phyloP scores from a whole-genome alignment of 2,113 vertebrate species.

The Erythrolamprus reginae region DNA sequence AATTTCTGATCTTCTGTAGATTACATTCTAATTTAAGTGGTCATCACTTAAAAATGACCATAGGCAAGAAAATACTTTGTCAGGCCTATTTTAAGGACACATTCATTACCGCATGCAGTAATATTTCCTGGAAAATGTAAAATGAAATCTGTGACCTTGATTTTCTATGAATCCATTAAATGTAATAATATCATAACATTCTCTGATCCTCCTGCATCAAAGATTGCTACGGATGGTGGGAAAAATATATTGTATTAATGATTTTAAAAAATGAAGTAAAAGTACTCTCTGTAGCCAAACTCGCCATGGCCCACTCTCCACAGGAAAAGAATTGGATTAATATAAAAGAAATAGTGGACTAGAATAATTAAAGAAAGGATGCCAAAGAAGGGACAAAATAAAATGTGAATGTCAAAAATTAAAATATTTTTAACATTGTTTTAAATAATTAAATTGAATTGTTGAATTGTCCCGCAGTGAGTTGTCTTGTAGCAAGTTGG shows the following conservation, averaged over 20 bases:
- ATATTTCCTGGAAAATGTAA: neutral
- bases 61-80: constrained; percentile 1
- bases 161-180: constrained; percentile 9
- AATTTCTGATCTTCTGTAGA: constrained; percentile 35
- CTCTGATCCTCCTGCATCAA: constrained; percentile 27
- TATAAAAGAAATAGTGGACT: too few relatives aligned
- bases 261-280: constrained; percentile 45
- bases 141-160: neutral
- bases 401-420: too few relatives aligned
- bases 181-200: constrained; percentile 3
- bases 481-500: too few relatives aligned
- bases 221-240: constrained; percentile 26
- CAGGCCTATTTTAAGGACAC: constrained; percentile 11
- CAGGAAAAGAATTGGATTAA: too few relatives aligned
- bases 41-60: constrained; percentile 20
- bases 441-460: too few relatives aligned
- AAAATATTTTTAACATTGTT: too few relatives aligned
- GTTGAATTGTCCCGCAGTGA: too few relatives aligned
- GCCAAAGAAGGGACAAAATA: too few relatives aligned
- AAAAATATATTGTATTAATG: constrained; percentile 29
- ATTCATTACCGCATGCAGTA: neutral
- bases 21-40: constrained; percentile 44
- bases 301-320: too few relatives aligned
- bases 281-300: neutral
- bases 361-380: too few relatives aligned